phyloP scores from a whole-genome alignment of 2,113 vertebrate genomes.

The Hipposideros armiger region DNA sequence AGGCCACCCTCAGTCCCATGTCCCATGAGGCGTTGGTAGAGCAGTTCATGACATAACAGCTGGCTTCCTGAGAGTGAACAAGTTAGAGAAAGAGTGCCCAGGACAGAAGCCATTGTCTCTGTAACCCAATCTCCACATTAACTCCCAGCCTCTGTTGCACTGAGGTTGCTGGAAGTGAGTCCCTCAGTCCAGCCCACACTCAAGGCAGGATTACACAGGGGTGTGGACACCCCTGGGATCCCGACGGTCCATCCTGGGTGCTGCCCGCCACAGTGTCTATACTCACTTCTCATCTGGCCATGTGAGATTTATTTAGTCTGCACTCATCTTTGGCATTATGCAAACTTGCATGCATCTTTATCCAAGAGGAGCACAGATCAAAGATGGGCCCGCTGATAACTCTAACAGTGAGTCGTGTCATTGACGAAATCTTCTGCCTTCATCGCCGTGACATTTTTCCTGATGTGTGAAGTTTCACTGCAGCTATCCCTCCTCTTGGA shows the following conservation, averaged over 20 bases:
- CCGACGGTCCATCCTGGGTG: background rate
- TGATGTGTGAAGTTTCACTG: background rate
- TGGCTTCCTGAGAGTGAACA: background rate
- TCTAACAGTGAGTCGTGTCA: rapidly evolving
- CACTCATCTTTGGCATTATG: background rate
- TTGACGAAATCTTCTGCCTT: rapidly evolving
- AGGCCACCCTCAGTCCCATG: no score
- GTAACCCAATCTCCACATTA: background rate
- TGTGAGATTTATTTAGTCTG: no score
- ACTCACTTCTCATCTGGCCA: rapidly evolving
- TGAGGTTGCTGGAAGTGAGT: rapidly evolving
- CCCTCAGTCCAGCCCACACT: background rate
- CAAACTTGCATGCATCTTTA: background rate
- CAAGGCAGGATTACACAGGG: rapidly evolving
- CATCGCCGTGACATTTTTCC: rapidly evolving
- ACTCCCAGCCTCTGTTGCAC: rapidly evolving
- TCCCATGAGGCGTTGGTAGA: background rate
- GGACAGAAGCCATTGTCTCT: rapidly evolving
- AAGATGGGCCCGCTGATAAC: background rate
- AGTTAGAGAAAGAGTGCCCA: rapidly evolving
- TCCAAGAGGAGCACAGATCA: no score
- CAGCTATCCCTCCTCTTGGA: background rate
- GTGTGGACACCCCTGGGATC: no score
- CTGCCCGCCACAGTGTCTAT: no score
- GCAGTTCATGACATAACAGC: rapidly evolving